Evolutionary conservation across 2,113 vertebrate genomes (phyloP).

Genomic region (Sinocyclocheilus maitianheensis): DNA sequence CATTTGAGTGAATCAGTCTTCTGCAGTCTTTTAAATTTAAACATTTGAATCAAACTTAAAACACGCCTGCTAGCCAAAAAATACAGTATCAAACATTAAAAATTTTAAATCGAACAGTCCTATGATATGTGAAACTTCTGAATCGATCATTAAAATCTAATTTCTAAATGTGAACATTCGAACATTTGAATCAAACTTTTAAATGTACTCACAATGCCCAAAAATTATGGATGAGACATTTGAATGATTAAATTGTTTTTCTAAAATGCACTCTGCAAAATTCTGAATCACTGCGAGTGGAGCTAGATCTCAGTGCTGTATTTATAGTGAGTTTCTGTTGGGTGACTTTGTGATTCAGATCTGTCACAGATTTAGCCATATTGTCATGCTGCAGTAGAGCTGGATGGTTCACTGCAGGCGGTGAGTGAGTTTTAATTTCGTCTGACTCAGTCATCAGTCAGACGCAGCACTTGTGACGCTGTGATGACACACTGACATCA

Average conservation of each 20-base stretch:
- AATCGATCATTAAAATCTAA: too few relatives aligned
- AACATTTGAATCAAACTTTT: neutral
- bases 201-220: neutral
- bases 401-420: neutral
- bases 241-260: neutral
- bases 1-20: too few relatives aligned
- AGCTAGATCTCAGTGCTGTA: neutral
- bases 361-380: constrained; percentile 1
- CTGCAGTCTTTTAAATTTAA: neutral
- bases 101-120: too few relatives aligned
- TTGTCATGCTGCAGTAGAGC: constrained; percentile 14
- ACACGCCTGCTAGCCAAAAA: neutral
- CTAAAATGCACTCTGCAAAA: too few relatives aligned
- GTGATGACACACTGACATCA: neutral
- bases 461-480: neutral
- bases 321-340: neutral
- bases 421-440: constrained; percentile 19
- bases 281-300: neutral
- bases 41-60: neutral
- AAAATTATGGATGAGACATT: neutral
- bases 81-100: neutral
- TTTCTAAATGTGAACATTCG: too few relatives aligned
- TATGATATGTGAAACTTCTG: too few relatives aligned
- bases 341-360: constrained; percentile 10
- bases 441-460: constrained; percentile 17